phyloP scores from a whole-genome alignment of 2,797 vertebrate genomes.

The Artibeus lituratus region DNA sequence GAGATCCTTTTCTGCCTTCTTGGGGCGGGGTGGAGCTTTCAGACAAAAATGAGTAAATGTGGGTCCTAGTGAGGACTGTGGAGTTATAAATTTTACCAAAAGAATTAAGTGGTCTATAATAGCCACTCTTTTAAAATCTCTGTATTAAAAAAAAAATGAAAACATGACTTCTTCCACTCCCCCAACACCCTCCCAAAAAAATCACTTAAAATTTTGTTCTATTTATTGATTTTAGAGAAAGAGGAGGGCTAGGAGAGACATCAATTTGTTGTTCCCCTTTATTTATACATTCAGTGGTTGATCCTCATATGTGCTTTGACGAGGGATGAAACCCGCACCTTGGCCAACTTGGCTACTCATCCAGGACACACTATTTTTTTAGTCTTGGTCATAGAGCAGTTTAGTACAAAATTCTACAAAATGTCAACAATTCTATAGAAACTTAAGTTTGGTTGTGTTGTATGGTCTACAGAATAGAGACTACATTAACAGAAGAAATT shows the following conservation, averaged over 20 bases:
- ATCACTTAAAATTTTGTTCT: not conserved
- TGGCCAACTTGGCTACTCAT: not conserved
- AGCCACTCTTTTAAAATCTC: not conserved
- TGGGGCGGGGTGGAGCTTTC: not conserved
- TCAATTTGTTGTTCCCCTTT: not conserved
- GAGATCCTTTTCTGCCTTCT: slow-evolving; percentile 19
- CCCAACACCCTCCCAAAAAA: not conserved
- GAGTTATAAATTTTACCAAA: not conserved
- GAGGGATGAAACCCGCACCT: not conserved
- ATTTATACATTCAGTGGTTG: not conserved
- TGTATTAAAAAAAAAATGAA: not conserved
- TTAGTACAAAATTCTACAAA: slow-evolving; percentile 21
- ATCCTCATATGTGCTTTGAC: not conserved
- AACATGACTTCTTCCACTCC: not conserved
- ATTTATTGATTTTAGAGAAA: not conserved
- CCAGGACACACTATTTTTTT: not conserved
- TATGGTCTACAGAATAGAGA: slow-evolving; percentile 8
- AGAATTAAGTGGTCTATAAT: not conserved
- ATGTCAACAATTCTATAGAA: slow-evolving; percentile 17
- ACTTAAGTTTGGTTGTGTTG: not conserved
- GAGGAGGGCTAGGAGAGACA: not conserved
- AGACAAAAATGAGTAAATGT: slow-evolving; percentile 34
- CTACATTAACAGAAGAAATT: slow-evolving; percentile 48
- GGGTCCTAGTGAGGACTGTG: not conserved
- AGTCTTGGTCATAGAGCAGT: not conserved